Conservation (phyloP, 1,140 invertebrate species). For the Drosophila parabipectinata region DNA sequence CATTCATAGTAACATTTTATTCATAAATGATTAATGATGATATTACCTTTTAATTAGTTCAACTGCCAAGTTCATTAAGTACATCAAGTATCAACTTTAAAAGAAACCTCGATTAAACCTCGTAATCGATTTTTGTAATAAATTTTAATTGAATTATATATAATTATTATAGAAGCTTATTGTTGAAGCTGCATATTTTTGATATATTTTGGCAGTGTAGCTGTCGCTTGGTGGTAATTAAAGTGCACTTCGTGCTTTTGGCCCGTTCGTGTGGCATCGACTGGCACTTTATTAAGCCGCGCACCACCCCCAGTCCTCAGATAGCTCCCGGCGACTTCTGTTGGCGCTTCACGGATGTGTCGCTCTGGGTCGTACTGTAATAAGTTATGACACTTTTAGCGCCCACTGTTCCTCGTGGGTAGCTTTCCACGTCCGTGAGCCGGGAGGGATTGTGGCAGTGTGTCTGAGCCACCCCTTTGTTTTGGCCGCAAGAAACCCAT, state of each 20-base stretch:
- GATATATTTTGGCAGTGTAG: slow-evolving; percentile 2
- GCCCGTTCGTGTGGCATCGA: slow-evolving; percentile 49
- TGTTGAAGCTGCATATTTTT: too few species aligned
- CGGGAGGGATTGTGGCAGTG: slow-evolving; percentile 6
- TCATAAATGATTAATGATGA: too few species aligned
- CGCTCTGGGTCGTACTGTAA: slow-evolving; percentile 61
- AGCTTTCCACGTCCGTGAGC: neutral
- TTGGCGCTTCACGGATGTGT: slow-evolving; percentile 59
- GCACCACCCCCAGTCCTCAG: neutral
- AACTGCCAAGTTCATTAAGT: too few species aligned
- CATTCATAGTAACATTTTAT: too few species aligned
- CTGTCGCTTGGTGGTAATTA: slow-evolving; percentile 54
- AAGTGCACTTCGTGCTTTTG: slow-evolving; percentile 60
- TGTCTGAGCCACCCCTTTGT: slow-evolving; percentile 55
- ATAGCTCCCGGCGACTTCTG: slow-evolving; percentile 12
- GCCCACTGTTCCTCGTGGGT: slow-evolving; percentile 53
- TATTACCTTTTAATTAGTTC: too few species aligned
- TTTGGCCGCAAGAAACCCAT: slow-evolving; percentile 69
- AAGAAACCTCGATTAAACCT: too few species aligned
- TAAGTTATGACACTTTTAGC: slow-evolving; percentile 77
- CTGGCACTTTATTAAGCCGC: slow-evolving; percentile 52
- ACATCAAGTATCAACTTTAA: too few species aligned
- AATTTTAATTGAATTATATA: too few species aligned
- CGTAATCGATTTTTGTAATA: too few species aligned
- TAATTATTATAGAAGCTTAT: too few species aligned